phyloP scores from a whole-genome alignment of 92 coral and sea anemone species.

The Palythoa grandis region DNA sequence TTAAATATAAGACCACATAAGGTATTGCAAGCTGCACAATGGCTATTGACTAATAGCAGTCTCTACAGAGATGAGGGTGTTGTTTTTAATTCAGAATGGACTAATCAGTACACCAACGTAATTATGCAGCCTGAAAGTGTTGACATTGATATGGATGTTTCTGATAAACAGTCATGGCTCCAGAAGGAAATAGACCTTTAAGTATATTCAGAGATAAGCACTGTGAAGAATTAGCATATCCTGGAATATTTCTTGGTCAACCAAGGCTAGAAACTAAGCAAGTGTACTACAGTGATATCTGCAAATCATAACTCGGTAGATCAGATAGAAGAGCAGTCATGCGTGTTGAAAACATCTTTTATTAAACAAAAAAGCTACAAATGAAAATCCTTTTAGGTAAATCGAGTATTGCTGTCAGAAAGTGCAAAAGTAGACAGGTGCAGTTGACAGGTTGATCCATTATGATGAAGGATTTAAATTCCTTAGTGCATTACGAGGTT shows the following conservation, averaged over 20 bases:
- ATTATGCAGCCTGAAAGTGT: background rate
- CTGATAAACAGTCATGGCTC: background rate
- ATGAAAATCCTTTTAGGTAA: slow-evolving; percentile 9
- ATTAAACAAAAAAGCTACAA: slow-evolving; percentile 1
- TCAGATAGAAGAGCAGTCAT: background rate
- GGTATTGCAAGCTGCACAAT: slow-evolving; percentile 46
- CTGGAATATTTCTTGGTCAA: slow-evolving; percentile 6
- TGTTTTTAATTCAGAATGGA: slow-evolving; percentile 51
- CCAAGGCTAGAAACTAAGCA: background rate
- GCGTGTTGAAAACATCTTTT: background rate
- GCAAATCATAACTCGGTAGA: background rate
- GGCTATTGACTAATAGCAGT: slow-evolving; percentile 51
- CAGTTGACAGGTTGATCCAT: slow-evolving; percentile 41
- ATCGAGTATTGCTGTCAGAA: slow-evolving; percentile 3
- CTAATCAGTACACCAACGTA: background rate
- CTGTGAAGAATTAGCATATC: background rate
- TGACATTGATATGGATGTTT: too few species aligned
- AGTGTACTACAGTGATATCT: background rate
- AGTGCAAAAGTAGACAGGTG: background rate
- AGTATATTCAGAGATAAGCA: background rate
- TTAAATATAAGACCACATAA: slow-evolving; percentile 57
- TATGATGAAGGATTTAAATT: slow-evolving; percentile 26
- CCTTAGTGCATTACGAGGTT: slow-evolving; percentile 3
- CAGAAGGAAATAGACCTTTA: slow-evolving; percentile 1
- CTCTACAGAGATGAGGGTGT: slow-evolving; percentile 52